Percentiles rank a stretch among this genome's conserved stretches.
Conservation (phyloP, 2,113 vertebrate species). For the Hepsetus odoe region DNA sequence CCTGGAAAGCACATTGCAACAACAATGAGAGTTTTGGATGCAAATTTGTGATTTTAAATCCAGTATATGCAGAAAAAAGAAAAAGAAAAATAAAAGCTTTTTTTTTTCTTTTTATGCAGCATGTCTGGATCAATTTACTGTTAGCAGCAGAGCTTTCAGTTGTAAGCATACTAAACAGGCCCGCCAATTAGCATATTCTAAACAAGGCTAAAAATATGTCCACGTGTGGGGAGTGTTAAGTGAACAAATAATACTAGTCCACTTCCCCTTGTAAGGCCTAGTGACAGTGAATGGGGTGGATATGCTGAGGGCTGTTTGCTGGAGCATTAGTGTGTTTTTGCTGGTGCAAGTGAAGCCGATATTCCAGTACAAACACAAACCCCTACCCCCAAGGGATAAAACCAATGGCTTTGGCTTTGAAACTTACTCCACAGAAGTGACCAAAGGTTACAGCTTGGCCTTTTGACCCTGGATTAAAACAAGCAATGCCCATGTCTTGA, state of each 20-base stretch:
- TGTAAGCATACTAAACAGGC: not conserved
- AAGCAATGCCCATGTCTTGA: not conserved
- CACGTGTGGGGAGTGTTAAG: not conserved
- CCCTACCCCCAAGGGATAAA: not conserved
- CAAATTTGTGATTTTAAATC: too few species aligned
- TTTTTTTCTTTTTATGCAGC: not conserved
- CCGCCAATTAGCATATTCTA: not conserved
- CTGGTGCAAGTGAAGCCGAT: not conserved
- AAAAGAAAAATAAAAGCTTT: too few species aligned
- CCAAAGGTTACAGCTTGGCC: not conserved
- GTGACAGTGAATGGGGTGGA: too few species aligned
- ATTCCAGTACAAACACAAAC: not conserved
- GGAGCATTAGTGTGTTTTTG: not conserved
- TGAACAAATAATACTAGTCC: not conserved
- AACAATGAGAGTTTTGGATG: too few species aligned
- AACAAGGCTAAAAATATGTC: not conserved
- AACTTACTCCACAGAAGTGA: not conserved
- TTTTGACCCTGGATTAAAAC: not conserved
- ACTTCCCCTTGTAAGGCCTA: conserved; percentile 7
- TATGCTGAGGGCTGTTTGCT: not conserved
- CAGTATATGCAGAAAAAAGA: too few species aligned
- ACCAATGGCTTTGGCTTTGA: not conserved
- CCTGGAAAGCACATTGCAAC: too few species aligned
- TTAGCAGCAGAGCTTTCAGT: not conserved
- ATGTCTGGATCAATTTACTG: not conserved